phyloP scores from a whole-genome alignment of 2,797 vertebrate species.

The Anguilla marmorata region DNA sequence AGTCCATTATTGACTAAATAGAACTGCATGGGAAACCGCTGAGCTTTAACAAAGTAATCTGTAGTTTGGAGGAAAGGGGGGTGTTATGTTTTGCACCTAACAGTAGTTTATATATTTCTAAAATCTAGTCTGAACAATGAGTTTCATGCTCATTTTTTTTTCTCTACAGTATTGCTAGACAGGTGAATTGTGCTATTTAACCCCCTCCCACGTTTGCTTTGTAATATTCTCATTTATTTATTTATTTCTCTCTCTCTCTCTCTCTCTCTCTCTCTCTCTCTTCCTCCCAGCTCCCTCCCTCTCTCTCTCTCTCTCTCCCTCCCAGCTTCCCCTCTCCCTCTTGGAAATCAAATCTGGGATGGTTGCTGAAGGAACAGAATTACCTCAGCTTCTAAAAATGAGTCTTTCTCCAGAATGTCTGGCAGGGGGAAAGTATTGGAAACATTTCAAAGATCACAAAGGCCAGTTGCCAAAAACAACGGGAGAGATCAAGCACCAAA shows the following conservation, averaged over 20 bases:
- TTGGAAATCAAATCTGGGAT: neutral
- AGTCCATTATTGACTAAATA: conserved; percentile 17
- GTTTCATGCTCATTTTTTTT: neutral
- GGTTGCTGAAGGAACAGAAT: neutral
- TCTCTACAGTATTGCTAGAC: neutral
- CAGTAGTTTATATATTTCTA: neutral
- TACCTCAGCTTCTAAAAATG: neutral
- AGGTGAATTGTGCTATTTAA: neutral
- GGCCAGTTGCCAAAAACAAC: conserved; percentile 13
- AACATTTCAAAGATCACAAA: conserved; percentile 11
- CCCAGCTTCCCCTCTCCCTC: neutral
- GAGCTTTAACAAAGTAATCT: conserved; percentile 18
- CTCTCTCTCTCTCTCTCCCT: too few relatives aligned
- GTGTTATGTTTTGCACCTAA: neutral
- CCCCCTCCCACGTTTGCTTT: neutral
- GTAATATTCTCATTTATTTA: neutral
- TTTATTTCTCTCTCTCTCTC: too few relatives aligned
- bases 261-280: too few relatives aligned
- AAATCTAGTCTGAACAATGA: neutral
- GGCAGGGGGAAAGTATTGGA: neutral
- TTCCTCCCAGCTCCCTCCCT: too few relatives aligned
- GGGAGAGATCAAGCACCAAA: conserved; percentile 21
- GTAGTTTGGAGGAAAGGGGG: neutral
- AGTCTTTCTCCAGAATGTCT: neutral
- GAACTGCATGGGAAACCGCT: neutral